Base-by-base conservation (phyloP, 2,113 vertebrate genomes). In the Catagonus wagneri region DNA sequence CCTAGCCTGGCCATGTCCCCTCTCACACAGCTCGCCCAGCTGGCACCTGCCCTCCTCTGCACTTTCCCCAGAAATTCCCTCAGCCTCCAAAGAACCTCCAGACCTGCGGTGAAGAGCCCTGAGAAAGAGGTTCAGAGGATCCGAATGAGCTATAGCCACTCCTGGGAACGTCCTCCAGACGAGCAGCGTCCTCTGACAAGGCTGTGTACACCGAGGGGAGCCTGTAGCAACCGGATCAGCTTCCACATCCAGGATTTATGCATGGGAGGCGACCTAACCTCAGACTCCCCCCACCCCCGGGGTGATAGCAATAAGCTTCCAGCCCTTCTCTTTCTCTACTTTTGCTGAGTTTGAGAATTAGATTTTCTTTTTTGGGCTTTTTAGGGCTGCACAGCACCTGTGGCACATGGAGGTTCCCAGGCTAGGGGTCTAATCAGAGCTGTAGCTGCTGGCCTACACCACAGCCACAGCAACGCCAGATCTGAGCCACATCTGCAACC, bases 281-380 rank as follows among this genome's bases (percentile, higher is more conserved):
- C 56, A 65, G 76, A 56, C 54, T 52, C 52, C 20, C 54, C 7
- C 20, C 19, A 34, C 54, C 7, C 7, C 7, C 36, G 50, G 1
- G 6, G 14, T 2, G 16, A 50, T 11, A 50, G 25, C 0, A 12
- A 10, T 6, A 78, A 34, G n/a, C n/a, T 50, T 54, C 16, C 1
- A 85, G 74, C 16, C 29, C 44, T 66, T 17, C 9, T 50, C 36
- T 63, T 74, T 34, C 68, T 60, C 60, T 52, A n/a, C 19, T 60
- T 27, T 44, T 27, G 25, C 66, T 8, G 29, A 80, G 16, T 61
- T 25, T 75, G 74, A 68, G 54, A n/a, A n/a, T n/a, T n/a, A n/a
- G n/a, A n/a, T n/a, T n/a, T n/a, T n/a, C n/a, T n/a, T n/a, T n/a
- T n/a, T n/a, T n/a, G n/a, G n/a, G n/a, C n/a, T n/a, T n/a, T n/a